Evolutionary conservation across 2,113 vertebrate genomes (phyloP), one percentile per base, ranked within the genome.

Genomic region (Oncorhynchus gorbuscha): DNA sequence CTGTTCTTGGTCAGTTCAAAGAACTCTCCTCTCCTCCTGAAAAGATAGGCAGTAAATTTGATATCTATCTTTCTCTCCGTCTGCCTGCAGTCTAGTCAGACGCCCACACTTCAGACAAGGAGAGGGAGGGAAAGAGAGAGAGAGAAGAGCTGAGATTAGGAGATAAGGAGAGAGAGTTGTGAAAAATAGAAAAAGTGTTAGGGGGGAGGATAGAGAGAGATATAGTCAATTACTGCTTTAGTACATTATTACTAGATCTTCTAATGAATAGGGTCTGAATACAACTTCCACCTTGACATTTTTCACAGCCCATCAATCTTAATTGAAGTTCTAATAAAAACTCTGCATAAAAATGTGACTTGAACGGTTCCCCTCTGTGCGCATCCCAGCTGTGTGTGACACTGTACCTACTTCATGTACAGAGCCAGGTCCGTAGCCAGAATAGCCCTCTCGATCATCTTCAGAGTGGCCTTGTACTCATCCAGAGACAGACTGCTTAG

Each of bases 381-480:
- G 13, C 39, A n/a, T 51, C 71, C 76, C 83, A 83, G 69, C 82
- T 87, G 86, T 75, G 51, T 55, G 45, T 87, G 82, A 88, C 77
- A 8, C 70, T 79, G 84, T 75, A 96, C 97, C 91, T 95, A 99
- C 98, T 98, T 97, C 88, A 99, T 96, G 83, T 97, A 97, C 28
- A 99, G 89, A 14, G 97, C 97, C 24, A 99, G 90, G 87, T 99
- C 98, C 12, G 98, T 99, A 79, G 98, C 96, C 87, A 99, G 93
- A 91, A 99, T 98, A 71, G 97, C 96, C 84, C 95, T 95, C 90
- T 99, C 97, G 81, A 99, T 97, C 92, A 98, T 98, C 92, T 95
- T 97, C 93, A 99, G 78, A 2, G 96, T 95, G 82, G 93, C 78
- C 90, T 96, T 98, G 88, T 99, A 99, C 85, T 99, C 97, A 24